Conservation (phyloP, 2,888 invertebrate species). For the Lycocerus yunnanus region DNA sequence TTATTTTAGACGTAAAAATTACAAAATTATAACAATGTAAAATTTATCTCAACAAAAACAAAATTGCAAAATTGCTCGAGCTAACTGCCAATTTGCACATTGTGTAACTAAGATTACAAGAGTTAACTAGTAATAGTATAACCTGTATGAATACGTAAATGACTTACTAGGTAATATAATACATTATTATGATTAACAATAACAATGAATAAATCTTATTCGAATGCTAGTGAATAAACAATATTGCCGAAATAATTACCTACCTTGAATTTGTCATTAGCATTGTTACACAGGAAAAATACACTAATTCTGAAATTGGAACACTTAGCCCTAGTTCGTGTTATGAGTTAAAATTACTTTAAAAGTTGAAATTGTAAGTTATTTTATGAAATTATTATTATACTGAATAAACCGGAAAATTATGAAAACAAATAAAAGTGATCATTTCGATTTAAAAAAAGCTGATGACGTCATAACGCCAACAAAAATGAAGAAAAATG, state of each 20-base stretch:
- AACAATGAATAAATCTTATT: no score
- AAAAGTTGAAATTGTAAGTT: neutral
- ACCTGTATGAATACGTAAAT: neutral
- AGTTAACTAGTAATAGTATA: neutral
- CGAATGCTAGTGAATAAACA: no score
- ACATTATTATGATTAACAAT: neutral
- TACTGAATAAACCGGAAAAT: neutral
- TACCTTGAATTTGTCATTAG: no score
- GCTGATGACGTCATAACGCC: neutral
- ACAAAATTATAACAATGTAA: neutral
- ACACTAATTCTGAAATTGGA: neutral
- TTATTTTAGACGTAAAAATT: neutral
- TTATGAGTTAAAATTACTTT: neutral
- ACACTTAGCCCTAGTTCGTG: no score
- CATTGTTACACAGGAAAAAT: no score
- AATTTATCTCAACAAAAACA: neutral
- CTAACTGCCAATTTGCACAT: slow-evolving; percentile 12
- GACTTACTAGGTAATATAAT: neutral
- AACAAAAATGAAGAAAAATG: neutral
- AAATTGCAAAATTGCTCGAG: neutral
- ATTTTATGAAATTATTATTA: neutral
- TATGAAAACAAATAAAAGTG: neutral
- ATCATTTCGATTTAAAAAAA: neutral
- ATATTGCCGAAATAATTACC: no score
- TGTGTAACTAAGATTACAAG: slow-evolving; percentile 15